A percentile compares a stretch with the other conserved stretches of the same genome.
phyloP scores from a whole-genome alignment of 2,888 invertebrate species.

The Trachelus stipa region DNA sequence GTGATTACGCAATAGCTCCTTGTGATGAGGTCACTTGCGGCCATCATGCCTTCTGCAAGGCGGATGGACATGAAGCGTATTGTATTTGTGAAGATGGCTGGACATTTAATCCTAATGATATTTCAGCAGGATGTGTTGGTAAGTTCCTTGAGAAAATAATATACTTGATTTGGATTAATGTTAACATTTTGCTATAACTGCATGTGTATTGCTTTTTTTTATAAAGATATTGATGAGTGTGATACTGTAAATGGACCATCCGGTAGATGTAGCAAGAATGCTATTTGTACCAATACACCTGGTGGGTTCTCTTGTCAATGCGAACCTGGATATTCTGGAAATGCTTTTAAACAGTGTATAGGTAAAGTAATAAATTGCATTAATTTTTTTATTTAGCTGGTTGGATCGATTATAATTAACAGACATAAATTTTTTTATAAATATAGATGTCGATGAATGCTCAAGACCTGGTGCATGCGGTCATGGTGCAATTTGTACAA shows the following conservation, averaged over 20 bases:
- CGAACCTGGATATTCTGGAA: slow-evolving; percentile 86
- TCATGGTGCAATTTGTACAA: slow-evolving; percentile 82
- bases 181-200: not conserved
- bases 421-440: not conserved
- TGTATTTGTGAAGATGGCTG: slow-evolving; percentile 94
- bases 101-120: slow-evolving; percentile 91
- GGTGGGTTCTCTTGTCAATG: slow-evolving; percentile 87
- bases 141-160: slow-evolving; percentile 34
- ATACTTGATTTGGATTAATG: not conserved
- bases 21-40: slow-evolving; percentile 93
- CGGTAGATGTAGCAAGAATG: slow-evolving; percentile 87
- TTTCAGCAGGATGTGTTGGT: slow-evolving; percentile 88
- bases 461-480: slow-evolving; percentile 79
- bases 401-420: slow-evolving; percentile 1
- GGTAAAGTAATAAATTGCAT: slow-evolving; percentile 55
- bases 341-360: slow-evolving; percentile 82
- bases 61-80: slow-evolving; percentile 88
- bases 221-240: slow-evolving; percentile 89
- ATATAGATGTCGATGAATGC: slow-evolving; percentile 85
- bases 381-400: not conserved
- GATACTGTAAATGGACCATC: slow-evolving; percentile 80
- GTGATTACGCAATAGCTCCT: slow-evolving; percentile 72
- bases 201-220: not conserved
- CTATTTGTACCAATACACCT: slow-evolving; percentile 82
- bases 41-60: slow-evolving; percentile 88